phyloP scores from a whole-genome alignment of 1,140 invertebrate genomes.

The Drosophila aff. region DNA sequence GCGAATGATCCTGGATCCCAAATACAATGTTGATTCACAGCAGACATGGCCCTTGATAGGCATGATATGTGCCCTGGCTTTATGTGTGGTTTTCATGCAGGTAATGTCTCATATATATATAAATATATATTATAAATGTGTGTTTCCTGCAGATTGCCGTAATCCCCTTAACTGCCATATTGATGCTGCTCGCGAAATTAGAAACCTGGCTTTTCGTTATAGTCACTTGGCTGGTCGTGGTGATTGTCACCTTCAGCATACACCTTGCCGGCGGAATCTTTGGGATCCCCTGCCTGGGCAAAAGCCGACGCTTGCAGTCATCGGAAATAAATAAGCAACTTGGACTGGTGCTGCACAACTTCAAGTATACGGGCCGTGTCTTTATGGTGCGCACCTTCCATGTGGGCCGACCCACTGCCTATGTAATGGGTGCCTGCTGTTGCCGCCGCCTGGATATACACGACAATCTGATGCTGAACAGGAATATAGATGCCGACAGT shows the following conservation, averaged over 20 bases:
- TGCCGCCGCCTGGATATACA: constrained; percentile 44
- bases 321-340: background rate
- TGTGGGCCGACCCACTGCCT: constrained; percentile 4
- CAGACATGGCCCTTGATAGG: constrained; percentile 42
- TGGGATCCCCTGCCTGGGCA: constrained; percentile 46
- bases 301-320: background rate
- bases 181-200: constrained; percentile 24
- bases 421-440: constrained; percentile 32
- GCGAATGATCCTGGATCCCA: constrained; percentile 32
- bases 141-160: background rate
- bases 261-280: background rate
- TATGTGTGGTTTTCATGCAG: constrained; percentile 51
- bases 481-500: background rate
- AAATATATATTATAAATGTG: too few species aligned
- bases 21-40: constrained; percentile 19
- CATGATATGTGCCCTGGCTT: constrained; percentile 35
- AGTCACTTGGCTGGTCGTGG: constrained; percentile 26
- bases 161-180: constrained; percentile 43
- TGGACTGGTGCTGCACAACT: background rate
- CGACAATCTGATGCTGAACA: constrained; percentile 38
- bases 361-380: constrained; percentile 23
- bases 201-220: constrained; percentile 16
- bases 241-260: background rate
- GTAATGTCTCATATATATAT: background rate
- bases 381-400: constrained; percentile 32